These are phyloP conservation scores for Platynereis dumerilii DNA, from an alignment of 2,888 invertebrate genomes.

Conservation along the genomic window DNA sequence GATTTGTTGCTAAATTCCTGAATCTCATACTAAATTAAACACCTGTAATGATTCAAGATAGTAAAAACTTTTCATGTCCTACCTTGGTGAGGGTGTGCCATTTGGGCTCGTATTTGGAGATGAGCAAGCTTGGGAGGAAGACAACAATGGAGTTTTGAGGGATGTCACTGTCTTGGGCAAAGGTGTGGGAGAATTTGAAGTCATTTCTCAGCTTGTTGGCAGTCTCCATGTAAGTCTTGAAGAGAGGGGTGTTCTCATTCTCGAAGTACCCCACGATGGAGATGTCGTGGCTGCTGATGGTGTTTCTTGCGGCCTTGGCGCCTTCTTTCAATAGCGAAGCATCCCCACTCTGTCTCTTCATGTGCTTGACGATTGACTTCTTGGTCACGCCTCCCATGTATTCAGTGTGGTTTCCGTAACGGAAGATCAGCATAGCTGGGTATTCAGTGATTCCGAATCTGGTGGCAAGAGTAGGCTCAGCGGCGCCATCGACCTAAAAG, in stretches of 20 bases:
- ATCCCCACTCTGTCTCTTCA: constrained; percentile 66
- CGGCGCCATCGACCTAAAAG: constrained; percentile 65
- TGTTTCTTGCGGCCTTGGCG: constrained; percentile 59
- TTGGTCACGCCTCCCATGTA: constrained; percentile 64
- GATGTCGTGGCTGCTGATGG: constrained; percentile 62
- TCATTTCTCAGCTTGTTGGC: constrained; percentile 65
- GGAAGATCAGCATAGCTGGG: constrained; percentile 68
- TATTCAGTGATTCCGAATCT: constrained; percentile 66
- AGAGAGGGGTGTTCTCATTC: constrained; percentile 58
- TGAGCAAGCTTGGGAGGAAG: constrained; percentile 66
- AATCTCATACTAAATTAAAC: too few species aligned
- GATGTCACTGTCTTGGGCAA: constrained; percentile 45
- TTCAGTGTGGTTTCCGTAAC: constrained; percentile 62
- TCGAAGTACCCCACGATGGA: constrained; percentile 68
- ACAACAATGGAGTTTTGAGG: constrained; percentile 62
- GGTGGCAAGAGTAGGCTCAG: constrained; percentile 64
- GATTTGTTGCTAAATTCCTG: too few species aligned
- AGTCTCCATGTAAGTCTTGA: constrained; percentile 42
- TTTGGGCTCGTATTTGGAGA: constrained; percentile 67
- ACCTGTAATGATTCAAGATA: too few species aligned
- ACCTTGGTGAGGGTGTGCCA: constrained; percentile 63
- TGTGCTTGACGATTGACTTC: constrained; percentile 64
- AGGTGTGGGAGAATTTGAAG: constrained; percentile 65
- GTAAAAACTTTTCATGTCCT: too few species aligned
- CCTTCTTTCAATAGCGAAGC: constrained; percentile 57